Percentiles rank a stretch among this genome's conserved stretches.
Evolutionary conservation across 2,888 invertebrate genomes (phyloP).

Genomic region (Tryphoninae sp.): DNA sequence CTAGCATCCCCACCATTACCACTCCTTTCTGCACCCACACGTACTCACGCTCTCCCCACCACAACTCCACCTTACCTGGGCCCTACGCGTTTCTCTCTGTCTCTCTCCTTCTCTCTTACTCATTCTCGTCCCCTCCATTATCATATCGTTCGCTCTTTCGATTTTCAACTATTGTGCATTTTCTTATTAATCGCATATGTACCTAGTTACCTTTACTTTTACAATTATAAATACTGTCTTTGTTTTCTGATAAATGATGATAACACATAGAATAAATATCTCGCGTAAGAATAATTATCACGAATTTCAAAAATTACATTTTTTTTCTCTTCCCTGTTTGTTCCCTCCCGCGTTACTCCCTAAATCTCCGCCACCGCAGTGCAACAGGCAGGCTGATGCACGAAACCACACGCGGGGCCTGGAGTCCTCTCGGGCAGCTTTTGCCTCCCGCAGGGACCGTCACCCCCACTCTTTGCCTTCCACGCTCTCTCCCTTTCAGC

Average conservation of each 20-base stretch:
- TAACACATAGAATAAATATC: neutral
- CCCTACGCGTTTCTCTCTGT: slow-evolving; percentile 49
- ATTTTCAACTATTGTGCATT: neutral
- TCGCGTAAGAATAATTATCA: neutral
- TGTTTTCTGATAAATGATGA: neutral
- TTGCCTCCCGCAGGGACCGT: slow-evolving; percentile 81
- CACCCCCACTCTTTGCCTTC: slow-evolving; percentile 69
- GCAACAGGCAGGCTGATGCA: slow-evolving; percentile 58
- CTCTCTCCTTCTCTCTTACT: slow-evolving; percentile 54
- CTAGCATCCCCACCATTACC: slow-evolving; percentile 52
- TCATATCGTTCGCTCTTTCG: slow-evolving; percentile 11
- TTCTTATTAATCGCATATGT: slow-evolving; percentile 25
- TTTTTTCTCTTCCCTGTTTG: neutral
- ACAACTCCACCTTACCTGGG: slow-evolving; percentile 47
- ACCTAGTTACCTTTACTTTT: slow-evolving; percentile 40
- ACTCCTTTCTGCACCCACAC: slow-evolving; percentile 59
- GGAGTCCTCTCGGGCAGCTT: slow-evolving; percentile 64
- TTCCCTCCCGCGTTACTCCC: neutral
- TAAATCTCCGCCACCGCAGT: slow-evolving; percentile 60
- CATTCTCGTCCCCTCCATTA: slow-evolving; percentile 40
- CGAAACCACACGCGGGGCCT: slow-evolving; percentile 70
- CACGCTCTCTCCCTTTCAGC: slow-evolving; percentile 48
- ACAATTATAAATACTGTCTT: neutral
- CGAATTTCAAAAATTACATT: neutral
- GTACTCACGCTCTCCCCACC: slow-evolving; percentile 55